Base-by-base conservation (phyloP, 37 sponge, comb jelly and placozoan species). In the Beroe forskalii region DNA sequence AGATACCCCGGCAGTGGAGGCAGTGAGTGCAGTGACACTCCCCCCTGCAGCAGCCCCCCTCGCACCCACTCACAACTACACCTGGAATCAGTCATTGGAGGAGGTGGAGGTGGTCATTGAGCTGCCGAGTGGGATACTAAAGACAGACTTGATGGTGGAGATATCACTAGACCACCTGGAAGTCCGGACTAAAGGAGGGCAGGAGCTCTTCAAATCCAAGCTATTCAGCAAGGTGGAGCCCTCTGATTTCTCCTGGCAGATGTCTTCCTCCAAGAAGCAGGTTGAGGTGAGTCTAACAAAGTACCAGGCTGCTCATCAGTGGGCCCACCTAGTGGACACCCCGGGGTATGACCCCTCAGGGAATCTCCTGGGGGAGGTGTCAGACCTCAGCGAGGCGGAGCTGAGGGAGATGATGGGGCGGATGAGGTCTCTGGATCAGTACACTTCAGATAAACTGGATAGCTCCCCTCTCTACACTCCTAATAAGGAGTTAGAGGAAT, bases 391-490 rank as follows among this genome's bases (percentile, higher is more conserved):
- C 22, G 86, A 41, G 55, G 86, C 37, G 44, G 86, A 80, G 30
- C 55, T 80, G 30, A 9, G 55, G 86, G 30, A 20, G 24, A 42
- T 80, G 43, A 80, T 41, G 55, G 40, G 55, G 31, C 37, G 86
- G 27, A 41, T 80, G 86, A 37, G n/a, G 31, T 80, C 86, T 1
- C 86, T 80, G 12, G n/a, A 41, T 25, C 40, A 80, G 55, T 44
- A 44, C 30, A 80, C 86, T 3, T 80, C 86, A 8, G 86, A 80
- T 25, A 41, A 40, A 42, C 27, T 80, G 4, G 86, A 80, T 24
- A 80, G 27, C 2, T 80, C 86, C 35, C 86, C 86, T 2, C 86
- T 80, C 30, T 80, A 80, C 86, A 80, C 86, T 17, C 86, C 86
- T 23, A 22, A 44, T 31, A 41, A 41, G 30, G 86, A 80, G 6